phyloP scores from a whole-genome alignment of 1,140 invertebrate genomes.

The Drosophila sp. region DNA sequence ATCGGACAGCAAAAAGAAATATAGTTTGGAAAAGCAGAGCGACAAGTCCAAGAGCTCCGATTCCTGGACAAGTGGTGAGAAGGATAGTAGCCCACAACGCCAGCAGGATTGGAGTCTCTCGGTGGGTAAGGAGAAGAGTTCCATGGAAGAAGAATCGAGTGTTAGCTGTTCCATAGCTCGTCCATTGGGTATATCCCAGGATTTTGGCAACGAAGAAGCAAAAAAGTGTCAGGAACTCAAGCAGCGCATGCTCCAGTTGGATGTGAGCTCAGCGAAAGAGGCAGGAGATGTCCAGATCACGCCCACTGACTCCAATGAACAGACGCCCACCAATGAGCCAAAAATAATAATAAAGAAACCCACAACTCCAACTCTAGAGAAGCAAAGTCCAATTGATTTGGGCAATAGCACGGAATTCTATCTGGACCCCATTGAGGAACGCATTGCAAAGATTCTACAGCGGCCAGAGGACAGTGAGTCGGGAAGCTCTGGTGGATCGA shows the following conservation, averaged over 20 bases:
- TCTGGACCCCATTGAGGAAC: slow-evolving; percentile 77
- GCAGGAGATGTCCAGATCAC: slow-evolving; percentile 27
- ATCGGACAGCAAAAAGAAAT: slow-evolving; percentile 72
- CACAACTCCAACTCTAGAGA: slow-evolving; percentile 85
- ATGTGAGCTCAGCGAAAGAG: slow-evolving; percentile 51
- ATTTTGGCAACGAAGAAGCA: slow-evolving; percentile 86
- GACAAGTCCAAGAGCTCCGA: slow-evolving; percentile 88
- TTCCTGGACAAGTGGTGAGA: slow-evolving; percentile 86
- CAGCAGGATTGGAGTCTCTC: slow-evolving; percentile 83
- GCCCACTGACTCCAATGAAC: slow-evolving; percentile 58
- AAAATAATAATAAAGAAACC: slow-evolving; percentile 83
- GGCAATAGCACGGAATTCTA: slow-evolving; percentile 77
- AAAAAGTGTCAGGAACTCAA: slow-evolving; percentile 83
- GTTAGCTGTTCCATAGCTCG: slow-evolving; percentile 91
- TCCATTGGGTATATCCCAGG: slow-evolving; percentile 89
- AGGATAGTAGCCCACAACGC: slow-evolving; percentile 84
- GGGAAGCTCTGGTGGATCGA: slow-evolving; percentile 70
- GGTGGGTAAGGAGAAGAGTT: slow-evolving; percentile 85
- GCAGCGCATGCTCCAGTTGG: slow-evolving; percentile 75
- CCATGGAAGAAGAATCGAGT: slow-evolving; percentile 90
- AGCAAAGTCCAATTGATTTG: slow-evolving; percentile 86
- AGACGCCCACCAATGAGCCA: slow-evolving; percentile 65
- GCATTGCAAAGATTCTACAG: slow-evolving; percentile 72
- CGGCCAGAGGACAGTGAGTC: slow-evolving; percentile 78
- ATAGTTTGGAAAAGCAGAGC: slow-evolving; percentile 85